These are phyloP conservation scores for Heterodera schachtii DNA, from an alignment of 1,140 invertebrate genomes.

Conservation along the genomic window DNA sequence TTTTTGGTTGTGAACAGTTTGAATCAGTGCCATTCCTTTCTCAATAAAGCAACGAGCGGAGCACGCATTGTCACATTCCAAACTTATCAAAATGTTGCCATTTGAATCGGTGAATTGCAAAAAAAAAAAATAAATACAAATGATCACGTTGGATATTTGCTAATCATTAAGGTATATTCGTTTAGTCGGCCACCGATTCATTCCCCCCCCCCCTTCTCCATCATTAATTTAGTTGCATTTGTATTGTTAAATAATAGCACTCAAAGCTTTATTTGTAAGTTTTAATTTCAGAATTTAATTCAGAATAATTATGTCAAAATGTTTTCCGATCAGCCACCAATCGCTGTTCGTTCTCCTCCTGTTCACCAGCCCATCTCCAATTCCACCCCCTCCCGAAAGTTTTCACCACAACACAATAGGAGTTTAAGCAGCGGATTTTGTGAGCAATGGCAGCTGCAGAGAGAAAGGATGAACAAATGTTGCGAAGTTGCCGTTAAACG, in stretches of 20 bases:
- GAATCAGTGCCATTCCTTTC: background rate
- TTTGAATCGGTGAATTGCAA: background rate
- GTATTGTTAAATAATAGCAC: no score
- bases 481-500: background rate
- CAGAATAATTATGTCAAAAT: background rate
- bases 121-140: background rate
- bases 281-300: no score
- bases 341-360: background rate
- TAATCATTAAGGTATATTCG: background rate
- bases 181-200: no score
- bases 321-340: background rate
- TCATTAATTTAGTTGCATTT: no score
- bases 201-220: no score
- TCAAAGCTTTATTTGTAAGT: no score
- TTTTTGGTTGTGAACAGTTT: background rate
- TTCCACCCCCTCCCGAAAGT: background rate
- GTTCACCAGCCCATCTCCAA: background rate
- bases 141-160: background rate
- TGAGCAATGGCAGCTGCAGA: background rate
- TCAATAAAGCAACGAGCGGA: background rate
- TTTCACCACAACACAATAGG: conserved; percentile 8
- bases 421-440: background rate
- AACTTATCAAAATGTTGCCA: background rate
- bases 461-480: conserved; percentile 1
- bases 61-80: background rate